Conservation (phyloP, 2,888 invertebrate species). For the Netelia melanura region DNA sequence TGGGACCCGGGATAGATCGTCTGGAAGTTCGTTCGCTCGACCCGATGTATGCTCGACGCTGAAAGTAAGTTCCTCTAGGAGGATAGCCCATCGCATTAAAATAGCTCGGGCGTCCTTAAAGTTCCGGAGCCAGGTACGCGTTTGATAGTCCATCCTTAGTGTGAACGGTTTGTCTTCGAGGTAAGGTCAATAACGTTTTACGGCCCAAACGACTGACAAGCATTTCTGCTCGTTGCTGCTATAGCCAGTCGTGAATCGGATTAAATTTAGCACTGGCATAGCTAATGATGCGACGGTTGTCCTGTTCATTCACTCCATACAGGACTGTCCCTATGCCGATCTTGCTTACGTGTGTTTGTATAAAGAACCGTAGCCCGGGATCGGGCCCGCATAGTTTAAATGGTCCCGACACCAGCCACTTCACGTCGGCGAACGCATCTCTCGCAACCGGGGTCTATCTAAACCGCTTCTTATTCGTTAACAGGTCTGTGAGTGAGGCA, state of each 20-base stretch:
- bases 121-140: constrained; percentile 25
- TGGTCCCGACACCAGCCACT: no score
- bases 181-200: constrained; percentile 51
- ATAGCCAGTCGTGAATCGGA: constrained; percentile 43
- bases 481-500: no score
- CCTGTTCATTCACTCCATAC: no score
- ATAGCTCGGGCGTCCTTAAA: constrained; percentile 16
- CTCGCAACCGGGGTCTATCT: no score
- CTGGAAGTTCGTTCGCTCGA: neutral
- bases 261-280: constrained; percentile 70
- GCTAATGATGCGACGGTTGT: constrained; percentile 20
- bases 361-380: no score
- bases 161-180: constrained; percentile 49
- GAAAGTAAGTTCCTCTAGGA: constrained; percentile 45
- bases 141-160: constrained; percentile 27
- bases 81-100: constrained; percentile 37
- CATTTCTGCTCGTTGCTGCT: constrained; percentile 68
- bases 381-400: no score
- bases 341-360: no score
- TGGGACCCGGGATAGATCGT: neutral
- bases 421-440: no score
- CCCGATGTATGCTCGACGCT: constrained; percentile 37
- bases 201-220: constrained; percentile 52
- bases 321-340: no score
- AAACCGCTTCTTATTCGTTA: no score